Evolutionary conservation across 2,888 invertebrate species (phyloP).

Genomic region (Temnothorax rugatulus): DNA sequence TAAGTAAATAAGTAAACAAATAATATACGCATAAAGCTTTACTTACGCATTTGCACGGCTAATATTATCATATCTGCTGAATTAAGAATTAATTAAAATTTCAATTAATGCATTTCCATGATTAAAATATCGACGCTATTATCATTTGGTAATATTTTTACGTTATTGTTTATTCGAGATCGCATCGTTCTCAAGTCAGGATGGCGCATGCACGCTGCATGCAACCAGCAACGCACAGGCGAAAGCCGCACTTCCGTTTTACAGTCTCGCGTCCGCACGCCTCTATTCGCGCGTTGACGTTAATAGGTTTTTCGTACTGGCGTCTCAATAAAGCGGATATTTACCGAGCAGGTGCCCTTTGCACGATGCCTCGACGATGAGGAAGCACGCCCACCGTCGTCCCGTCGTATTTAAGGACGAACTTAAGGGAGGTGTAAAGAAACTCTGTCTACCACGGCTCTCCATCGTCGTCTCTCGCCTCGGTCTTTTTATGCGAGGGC

Average conservation of each 20-base stretch:
- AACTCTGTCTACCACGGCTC: conserved; percentile 13
- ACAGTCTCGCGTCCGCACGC: conserved; percentile 23
- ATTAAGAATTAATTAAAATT: background rate
- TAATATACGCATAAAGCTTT: background rate
- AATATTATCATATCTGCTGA: background rate
- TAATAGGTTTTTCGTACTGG: conserved; percentile 74
- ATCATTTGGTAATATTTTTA: background rate
- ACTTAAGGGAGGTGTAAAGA: conserved; percentile 42
- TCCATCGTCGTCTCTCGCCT: background rate
- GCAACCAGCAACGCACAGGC: background rate
- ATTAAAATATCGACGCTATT: background rate
- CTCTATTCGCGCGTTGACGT: conserved; percentile 66
- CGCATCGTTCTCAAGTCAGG: background rate
- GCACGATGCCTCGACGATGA: conserved; percentile 44
- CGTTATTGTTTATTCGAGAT: background rate
- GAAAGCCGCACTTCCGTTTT: conserved; percentile 42
- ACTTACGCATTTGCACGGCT: background rate
- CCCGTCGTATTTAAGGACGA: conserved; percentile 41
- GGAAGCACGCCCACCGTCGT: conserved; percentile 53
- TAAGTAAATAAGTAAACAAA: too few relatives aligned
- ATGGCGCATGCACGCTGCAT: background rate
- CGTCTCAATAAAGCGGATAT: conserved; percentile 62
- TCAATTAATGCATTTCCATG: background rate
- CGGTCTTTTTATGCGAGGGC: conserved; percentile 81
- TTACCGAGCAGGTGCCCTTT: conserved; percentile 56